Percentiles rank a stretch among this genome's conserved stretches.
Evolutionary conservation across 2,113 vertebrate genomes (phyloP).

Genomic region (Chiloscyllium plagiosum): DNA sequence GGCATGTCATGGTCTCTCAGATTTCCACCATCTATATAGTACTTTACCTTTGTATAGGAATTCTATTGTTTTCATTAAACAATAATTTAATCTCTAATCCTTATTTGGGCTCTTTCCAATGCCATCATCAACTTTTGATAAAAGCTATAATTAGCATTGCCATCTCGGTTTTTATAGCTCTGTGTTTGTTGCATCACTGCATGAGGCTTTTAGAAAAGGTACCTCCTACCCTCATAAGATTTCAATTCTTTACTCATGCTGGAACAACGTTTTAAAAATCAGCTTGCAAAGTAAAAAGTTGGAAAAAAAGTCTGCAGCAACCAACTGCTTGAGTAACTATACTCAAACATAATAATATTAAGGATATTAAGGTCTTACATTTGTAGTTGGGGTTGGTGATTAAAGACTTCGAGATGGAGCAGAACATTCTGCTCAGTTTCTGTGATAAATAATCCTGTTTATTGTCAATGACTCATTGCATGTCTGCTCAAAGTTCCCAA

Average conservation of each 20-base stretch:
- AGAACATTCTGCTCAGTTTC: background rate
- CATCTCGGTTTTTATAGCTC: background rate
- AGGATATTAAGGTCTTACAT: background rate
- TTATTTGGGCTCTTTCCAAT: background rate
- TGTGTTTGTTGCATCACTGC: background rate
- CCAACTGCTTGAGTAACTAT: background rate
- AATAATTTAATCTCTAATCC: background rate
- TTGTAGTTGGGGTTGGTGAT: background rate
- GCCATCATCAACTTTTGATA: background rate
- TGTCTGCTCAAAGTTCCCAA: background rate
- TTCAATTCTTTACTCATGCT: background rate
- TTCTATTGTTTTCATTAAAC: background rate
- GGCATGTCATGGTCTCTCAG: too few species aligned
- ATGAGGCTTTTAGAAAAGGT: background rate
- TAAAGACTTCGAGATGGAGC: background rate
- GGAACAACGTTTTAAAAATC: background rate
- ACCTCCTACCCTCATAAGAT: background rate
- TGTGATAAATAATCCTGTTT: background rate
- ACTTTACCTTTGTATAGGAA: background rate
- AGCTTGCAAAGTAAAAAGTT: background rate
- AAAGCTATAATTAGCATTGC: background rate
- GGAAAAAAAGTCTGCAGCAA: background rate
- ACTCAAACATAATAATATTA: background rate
- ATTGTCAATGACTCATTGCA: background rate
- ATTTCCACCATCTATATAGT: too few species aligned